Conservation (phyloP, 1,140 invertebrate genomes). For the Charaxes varanes region DNA sequence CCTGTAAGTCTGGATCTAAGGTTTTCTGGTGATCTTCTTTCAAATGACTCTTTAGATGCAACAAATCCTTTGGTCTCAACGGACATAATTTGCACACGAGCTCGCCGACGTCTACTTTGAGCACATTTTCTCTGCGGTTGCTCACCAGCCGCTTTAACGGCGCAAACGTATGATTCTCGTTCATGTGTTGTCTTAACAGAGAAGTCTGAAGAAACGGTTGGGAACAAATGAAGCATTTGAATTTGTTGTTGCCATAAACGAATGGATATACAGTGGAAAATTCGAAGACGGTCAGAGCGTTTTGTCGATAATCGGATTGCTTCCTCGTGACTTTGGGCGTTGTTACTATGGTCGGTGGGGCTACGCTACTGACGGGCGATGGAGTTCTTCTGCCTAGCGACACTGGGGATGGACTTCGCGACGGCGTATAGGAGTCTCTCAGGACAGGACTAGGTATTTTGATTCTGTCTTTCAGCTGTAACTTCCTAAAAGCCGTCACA, state of each 20-base stretch:
- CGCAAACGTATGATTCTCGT: conserved; percentile 39
- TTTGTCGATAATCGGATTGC: conserved; percentile 41
- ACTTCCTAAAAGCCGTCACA: conserved; percentile 41
- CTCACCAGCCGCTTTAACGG: conserved; percentile 50
- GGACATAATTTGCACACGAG: conserved; percentile 50
- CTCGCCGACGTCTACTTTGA: conserved; percentile 57
- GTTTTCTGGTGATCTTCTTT: conserved; percentile 46
- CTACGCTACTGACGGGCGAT: conserved; percentile 15
- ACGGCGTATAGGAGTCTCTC: conserved; percentile 27
- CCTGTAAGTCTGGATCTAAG: conserved; percentile 49
- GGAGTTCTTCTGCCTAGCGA: conserved; percentile 1
- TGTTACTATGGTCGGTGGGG: neutral
- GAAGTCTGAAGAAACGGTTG: conserved; percentile 47
- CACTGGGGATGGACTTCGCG: conserved; percentile 37
- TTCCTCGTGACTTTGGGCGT: conserved; percentile 25
- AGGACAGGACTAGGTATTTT: conserved; percentile 5
- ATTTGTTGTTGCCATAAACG: conserved; percentile 57
- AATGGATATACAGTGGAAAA: conserved; percentile 59
- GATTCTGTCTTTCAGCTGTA: conserved; percentile 22
- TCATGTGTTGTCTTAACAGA: conserved; percentile 47
- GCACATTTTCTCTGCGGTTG: conserved; percentile 47
- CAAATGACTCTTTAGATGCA: conserved; percentile 45
- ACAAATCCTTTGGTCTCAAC: conserved; percentile 28
- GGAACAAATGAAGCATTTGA: conserved; percentile 60
- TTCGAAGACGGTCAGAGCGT: conserved; percentile 54